Conservation (phyloP, 2,888 invertebrate genomes). For the Tachina lurida region DNA sequence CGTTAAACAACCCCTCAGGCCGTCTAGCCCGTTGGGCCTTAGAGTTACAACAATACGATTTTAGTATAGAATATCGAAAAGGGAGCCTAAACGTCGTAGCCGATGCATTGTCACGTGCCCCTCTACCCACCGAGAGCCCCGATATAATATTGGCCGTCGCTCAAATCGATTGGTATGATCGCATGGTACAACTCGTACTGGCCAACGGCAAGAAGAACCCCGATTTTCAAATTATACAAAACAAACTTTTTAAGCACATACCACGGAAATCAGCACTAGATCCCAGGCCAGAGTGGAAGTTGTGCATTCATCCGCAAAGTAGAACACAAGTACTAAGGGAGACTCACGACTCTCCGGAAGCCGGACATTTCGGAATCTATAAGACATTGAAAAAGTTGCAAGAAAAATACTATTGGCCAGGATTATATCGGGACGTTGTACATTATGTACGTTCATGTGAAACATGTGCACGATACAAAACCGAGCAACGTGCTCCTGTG, state of each 20-base stretch:
- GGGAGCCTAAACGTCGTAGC: conserved; percentile 50
- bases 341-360: conserved; percentile 56
- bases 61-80: conserved; percentile 40
- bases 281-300: background rate
- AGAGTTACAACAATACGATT: conserved; percentile 61
- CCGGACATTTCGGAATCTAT: conserved; percentile 58
- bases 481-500: too few species aligned
- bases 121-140: background rate
- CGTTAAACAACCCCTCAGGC: conserved; percentile 52
- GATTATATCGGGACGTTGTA: conserved; percentile 38
- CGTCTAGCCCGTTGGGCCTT: too few species aligned
- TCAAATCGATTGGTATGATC: conserved; percentile 25
- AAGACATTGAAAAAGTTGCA: conserved; percentile 51
- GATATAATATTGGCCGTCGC: background rate
- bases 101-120: conserved; percentile 49
- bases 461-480: conserved; percentile 46
- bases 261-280: background rate
- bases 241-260: background rate
- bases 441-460: conserved; percentile 48
- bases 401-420: conserved; percentile 65
- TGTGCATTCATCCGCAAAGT: background rate
- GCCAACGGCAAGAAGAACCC: background rate
- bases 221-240: background rate
- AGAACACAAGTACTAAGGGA: background rate
- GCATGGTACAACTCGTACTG: background rate